Base-by-base conservation (phyloP, 2,888 invertebrate genomes). In the Abrostola tripartita region DNA sequence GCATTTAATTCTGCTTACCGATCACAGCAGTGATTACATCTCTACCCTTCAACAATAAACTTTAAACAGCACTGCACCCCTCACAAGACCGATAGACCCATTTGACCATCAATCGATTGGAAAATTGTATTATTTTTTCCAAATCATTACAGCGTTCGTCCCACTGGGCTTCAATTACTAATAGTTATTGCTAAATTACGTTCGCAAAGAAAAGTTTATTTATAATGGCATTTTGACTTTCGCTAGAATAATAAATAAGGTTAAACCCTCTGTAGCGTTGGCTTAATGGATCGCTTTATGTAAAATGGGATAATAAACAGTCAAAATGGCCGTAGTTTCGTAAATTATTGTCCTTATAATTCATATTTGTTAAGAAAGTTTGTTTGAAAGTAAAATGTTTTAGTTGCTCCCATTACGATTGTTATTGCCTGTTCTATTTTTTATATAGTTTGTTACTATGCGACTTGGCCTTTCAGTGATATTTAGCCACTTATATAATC, bases 71-170 rank as follows among this genome's bases (percentile, higher is more conserved):
- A 51, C 60, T 36, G 10, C 11, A 11, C n/a, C 41, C 37, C 42
- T 52, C 11, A 49, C 2, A 12, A 35, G 37, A n/a, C 53, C n/a
- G 42, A 65, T 61, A 52, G 68, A 67, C 41, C 49, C 51, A 74
- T 78, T 76, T 56, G 61, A 78, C 67, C 67, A 47, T 7, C 55
- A 50, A 71, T 76, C 61, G 59, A 61, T 78, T 78, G 79, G 78
- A 78, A 78, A 78, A 74, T 78, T 74, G 37, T 37, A 69, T 78
- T 64, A 67, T 78, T 74, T 65, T 79, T 79, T 79, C 80, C 76
- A 70, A 79, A 38, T 67, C 78, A 78, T 79, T 79, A 61, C 68
- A 64, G 36, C 42, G 65, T 56, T 61, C 66, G 64, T 51, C n/a
- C 36, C 67, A 76, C 49, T 76, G 59, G 52, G 52, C 12, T 24